Conservation (phyloP, 2,888 invertebrate genomes). For the Sclerodermus sp. region DNA sequence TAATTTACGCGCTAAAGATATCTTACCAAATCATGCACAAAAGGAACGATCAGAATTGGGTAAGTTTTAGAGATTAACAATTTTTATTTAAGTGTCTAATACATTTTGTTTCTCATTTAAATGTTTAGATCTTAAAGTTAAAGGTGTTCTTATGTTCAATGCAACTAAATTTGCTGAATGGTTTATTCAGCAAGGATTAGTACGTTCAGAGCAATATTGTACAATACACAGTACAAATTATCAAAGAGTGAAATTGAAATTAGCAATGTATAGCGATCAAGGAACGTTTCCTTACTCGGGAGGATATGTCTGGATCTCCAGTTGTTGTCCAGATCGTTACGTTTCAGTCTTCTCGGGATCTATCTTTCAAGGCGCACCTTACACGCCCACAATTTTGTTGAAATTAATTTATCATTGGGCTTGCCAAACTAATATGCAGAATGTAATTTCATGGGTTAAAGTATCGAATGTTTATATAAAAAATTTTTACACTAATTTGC, state of each 20-base stretch:
- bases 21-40: constrained; percentile 43
- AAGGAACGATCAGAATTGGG: constrained; percentile 57
- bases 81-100: background rate
- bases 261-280: constrained; percentile 85
- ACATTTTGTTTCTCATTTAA: background rate
- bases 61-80: constrained; percentile 24
- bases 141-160: constrained; percentile 77
- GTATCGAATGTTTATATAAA: constrained; percentile 73
- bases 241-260: constrained; percentile 69
- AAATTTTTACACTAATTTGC: constrained; percentile 69
- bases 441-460: constrained; percentile 86
- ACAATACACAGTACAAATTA: constrained; percentile 61
- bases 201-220: constrained; percentile 80
- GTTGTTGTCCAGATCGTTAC: constrained; percentile 82
- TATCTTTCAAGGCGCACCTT: constrained; percentile 82
- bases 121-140: constrained; percentile 73
- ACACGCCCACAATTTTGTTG: constrained; percentile 79
- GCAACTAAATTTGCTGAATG: constrained; percentile 88
- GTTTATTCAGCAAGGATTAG: constrained; percentile 83
- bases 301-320: constrained; percentile 89
- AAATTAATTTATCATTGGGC: constrained; percentile 91
- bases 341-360: constrained; percentile 87
- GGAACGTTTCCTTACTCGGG: constrained; percentile 85
- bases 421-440: constrained; percentile 86
- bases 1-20: constrained; percentile 72